Conservation (phyloP, 2,888 invertebrate genomes). For the Tinea semifulvella region DNA sequence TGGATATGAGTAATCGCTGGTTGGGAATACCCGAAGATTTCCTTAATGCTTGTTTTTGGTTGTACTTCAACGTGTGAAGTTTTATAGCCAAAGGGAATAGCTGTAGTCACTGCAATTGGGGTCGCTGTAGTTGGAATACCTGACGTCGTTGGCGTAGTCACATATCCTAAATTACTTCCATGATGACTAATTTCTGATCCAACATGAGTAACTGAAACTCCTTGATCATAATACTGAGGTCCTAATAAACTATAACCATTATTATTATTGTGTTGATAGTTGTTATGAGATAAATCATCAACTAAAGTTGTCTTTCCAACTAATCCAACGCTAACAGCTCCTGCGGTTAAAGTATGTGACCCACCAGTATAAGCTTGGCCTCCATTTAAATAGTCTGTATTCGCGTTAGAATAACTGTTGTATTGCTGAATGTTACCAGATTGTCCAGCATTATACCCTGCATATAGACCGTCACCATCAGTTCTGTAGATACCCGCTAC, state of each 20-base stretch:
- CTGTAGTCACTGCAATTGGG: constrained; percentile 45
- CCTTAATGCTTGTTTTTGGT: constrained; percentile 48
- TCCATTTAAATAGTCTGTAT: constrained; percentile 40
- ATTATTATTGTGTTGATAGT: constrained; percentile 22
- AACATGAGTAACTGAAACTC: constrained; percentile 44
- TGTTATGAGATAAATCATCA: constrained; percentile 39
- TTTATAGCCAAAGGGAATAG: constrained; percentile 43
- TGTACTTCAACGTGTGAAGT: constrained; percentile 45
- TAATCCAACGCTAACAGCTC: constrained; percentile 55
- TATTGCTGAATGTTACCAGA: constrained; percentile 23
- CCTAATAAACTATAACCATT: background rate
- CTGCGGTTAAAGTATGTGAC: constrained; percentile 52
- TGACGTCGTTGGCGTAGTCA: constrained; percentile 52
- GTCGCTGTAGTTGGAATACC: constrained; percentile 52
- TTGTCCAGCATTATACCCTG: background rate
- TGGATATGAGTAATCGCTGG: constrained; percentile 52
- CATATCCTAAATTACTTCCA: constrained; percentile 41
- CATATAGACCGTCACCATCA: background rate
- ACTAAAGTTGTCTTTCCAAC: constrained; percentile 58
- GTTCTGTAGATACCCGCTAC: constrained; percentile 9
- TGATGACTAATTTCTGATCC: constrained; percentile 43
- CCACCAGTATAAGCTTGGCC: constrained; percentile 41
- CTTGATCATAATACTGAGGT: background rate
- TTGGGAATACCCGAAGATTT: constrained; percentile 52
- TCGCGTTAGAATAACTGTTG: constrained; percentile 33